Base-by-base conservation (phyloP, 2,797 vertebrate genomes). In the Salmo trutta region DNA sequence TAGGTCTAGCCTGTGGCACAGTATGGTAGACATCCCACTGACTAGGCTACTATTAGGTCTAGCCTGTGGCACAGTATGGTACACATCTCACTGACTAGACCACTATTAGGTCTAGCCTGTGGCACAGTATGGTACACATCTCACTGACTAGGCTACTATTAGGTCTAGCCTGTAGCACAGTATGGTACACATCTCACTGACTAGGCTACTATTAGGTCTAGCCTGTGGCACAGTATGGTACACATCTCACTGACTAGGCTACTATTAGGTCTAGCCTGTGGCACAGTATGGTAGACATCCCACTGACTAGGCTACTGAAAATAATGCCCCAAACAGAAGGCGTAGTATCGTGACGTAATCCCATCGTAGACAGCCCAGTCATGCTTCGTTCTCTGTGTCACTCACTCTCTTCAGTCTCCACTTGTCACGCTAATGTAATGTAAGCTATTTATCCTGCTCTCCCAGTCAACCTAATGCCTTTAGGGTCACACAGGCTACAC, bases 361-460 rank as follows among this genome's bases (percentile, higher is more conserved):
- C 82, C 85, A 77, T 81, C 81, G 74, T 80, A 90, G 86, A 87
- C 79, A 47, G 88, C 77, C 77, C 56, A 74, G 74, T 81, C 86
- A 77, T 10, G n/a, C 31, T 59, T 54, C 17, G 3, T 59, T 68
- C 77, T 79, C 75, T 27, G 36, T 64, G 29, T 66, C 36, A 52
- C 71, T 64, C 29, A 74, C 74, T 81, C 73, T 76, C 67, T 59
- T 51, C 70, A 21, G 71, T 76, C 67, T 59, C 65, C 72, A 36
- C 74, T 75, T 79, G 79, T 77, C 79, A 80, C 82, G 78, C 85
- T 89, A 88, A 91, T 86, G 73, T 82, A 4, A 82, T 85, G 74
- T 83, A 82, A 86, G 84, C 85, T 85, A 90, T 90, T 91, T 90
- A 91, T 89, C 84, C 68, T 21, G 52, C 78, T 78, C 84, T 76